phyloP scores from a whole-genome alignment of 2,888 invertebrate species.

The Xanthia togata region DNA sequence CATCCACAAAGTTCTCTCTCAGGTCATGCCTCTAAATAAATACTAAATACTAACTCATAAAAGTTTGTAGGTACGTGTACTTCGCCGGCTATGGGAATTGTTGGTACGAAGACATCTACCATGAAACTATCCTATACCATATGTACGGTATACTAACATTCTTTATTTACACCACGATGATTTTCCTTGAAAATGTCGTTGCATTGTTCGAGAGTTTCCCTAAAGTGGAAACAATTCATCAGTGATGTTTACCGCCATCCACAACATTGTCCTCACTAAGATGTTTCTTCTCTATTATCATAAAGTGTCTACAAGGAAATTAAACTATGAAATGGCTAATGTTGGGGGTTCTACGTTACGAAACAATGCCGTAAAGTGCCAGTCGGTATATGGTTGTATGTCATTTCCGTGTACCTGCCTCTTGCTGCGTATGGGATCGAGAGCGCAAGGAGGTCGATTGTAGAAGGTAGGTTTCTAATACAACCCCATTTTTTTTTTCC shows the following conservation, averaged over 20 bases:
- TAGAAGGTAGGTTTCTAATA: conserved; percentile 76
- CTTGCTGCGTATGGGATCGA: conserved; percentile 82
- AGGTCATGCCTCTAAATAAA: conserved; percentile 75
- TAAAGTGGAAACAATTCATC: conserved; percentile 84
- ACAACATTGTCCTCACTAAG: conserved; percentile 83
- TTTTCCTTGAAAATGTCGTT: conserved; percentile 83
- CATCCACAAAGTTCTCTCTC: background rate
- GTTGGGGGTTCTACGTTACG: conserved; percentile 81
- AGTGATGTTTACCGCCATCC: conserved; percentile 85
- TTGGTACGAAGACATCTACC: conserved; percentile 79
- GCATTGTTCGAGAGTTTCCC: conserved; percentile 83
- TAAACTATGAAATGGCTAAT: conserved; percentile 82
- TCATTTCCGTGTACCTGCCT: conserved; percentile 82
- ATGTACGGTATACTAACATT: conserved; percentile 78
- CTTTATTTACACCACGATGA: conserved; percentile 81
- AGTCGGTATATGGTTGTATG: conserved; percentile 79
- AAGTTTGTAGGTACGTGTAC: conserved; percentile 82
- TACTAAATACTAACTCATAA: conserved; percentile 77
- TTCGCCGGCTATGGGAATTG: conserved; percentile 83
- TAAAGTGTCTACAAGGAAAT: conserved; percentile 81
- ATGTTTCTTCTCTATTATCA: conserved; percentile 82
- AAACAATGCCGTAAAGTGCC: conserved; percentile 81
- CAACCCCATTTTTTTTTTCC: background rate
- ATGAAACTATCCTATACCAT: conserved; percentile 76
- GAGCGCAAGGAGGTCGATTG: conserved; percentile 77